Evolutionary conservation across 2,888 invertebrate genomes (phyloP), one percentile per base, ranked within the genome.

Genomic region (Tetranychus truncatus): DNA sequence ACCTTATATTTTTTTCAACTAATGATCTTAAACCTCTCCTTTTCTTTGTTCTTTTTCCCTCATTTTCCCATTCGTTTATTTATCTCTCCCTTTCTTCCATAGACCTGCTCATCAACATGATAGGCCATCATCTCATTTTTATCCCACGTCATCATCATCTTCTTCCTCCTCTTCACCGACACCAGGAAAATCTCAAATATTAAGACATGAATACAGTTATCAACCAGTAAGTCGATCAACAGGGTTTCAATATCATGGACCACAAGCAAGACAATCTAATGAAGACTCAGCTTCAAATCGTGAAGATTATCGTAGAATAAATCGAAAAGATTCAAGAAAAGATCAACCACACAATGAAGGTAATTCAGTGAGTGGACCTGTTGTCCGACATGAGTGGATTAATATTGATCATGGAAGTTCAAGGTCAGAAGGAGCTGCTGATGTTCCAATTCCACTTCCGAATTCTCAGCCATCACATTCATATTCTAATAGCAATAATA

Each of bases 1-100:
- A 55, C 55, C 55, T 55, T 55, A 55, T 9, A 55, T 55, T 55
- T 9, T 9, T 15, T 55, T 55, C 55, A 55, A 55, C 55, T 55
- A 55, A 55, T 55, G 55, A 55, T 55, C 55, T 55, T 15, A 55
- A 55, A 55, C 55, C 15, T 55, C 55, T 55, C 55, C 55, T 55
- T 55, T 69, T 69, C 69, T 24, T 21, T 24, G 11, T 69, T 24
- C 21, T n/a, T 69, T 69, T 24, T 24, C 34, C 69, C 20, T 69
- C 21, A 11, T 20, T 24, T 24, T 20, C 69, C 21, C 67, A 9
- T 67, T 21, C n/a, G 8, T 67, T 21, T 67, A 9, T 67, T 21
- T n/a, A 9, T 67, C 67, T 67, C 67, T 67, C n/a, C 24, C n/a
- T 67, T 21, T 67, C 67, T 67, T 21, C n/a, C 69, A 20, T 20